Conservation (phyloP, 2,113 vertebrate genomes). For the Hippolais icterina region DNA sequence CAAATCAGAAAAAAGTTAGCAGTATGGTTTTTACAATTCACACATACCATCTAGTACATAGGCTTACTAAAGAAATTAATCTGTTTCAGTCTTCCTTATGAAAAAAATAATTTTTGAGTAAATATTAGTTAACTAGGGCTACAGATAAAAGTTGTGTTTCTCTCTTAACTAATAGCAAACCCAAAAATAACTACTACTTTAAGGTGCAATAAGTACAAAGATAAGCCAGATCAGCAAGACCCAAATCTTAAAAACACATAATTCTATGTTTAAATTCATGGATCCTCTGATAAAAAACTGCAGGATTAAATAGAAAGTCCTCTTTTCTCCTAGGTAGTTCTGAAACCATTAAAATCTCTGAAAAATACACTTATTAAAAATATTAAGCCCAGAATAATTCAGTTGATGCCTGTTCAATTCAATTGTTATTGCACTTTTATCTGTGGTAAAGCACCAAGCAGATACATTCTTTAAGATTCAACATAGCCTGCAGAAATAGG, state of each 20-base stretch:
- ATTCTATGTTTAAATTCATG: not conserved
- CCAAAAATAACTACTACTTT: not conserved
- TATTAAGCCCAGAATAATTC: not conserved
- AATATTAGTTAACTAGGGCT: not conserved
- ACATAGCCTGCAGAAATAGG: not conserved
- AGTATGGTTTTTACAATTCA: not conserved
- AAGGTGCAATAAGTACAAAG: not conserved
- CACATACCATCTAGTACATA: not conserved
- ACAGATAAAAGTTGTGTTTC: not conserved
- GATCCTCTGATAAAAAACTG: not conserved
- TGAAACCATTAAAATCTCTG: not conserved
- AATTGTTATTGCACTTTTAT: not conserved
- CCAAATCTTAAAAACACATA: not conserved
- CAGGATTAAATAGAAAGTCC: not conserved
- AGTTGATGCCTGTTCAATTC: not conserved
- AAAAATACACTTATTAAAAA: not conserved
- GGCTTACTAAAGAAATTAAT: not conserved
- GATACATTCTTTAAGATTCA: not conserved
- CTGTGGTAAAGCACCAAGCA: not conserved
- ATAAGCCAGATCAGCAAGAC: not conserved
- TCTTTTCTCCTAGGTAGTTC: not conserved
- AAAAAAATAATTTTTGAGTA: constrained; percentile 25
- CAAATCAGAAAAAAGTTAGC: not conserved
- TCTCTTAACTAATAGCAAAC: not conserved
- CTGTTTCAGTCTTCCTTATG: not conserved